These are phyloP conservation scores for Grus americana DNA, from an alignment of 2,113 vertebrate genomes.

Conservation along the genomic window DNA sequence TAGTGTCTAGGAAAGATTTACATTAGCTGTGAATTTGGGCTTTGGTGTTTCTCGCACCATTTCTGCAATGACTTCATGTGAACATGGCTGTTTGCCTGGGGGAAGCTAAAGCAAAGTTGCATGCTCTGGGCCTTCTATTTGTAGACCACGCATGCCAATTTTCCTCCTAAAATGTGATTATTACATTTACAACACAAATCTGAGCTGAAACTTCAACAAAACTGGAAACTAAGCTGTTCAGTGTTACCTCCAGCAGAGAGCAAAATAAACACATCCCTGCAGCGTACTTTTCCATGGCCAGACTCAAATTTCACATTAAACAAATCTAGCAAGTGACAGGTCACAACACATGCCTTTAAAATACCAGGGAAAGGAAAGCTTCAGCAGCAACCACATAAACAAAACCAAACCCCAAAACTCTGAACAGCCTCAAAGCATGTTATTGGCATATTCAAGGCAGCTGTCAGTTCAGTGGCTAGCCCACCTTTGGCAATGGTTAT, in stretches of 20 bases:
- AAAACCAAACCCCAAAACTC: neutral
- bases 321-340: constrained; percentile 6
- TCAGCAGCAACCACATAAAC: neutral
- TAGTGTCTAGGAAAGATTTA: neutral
- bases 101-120: neutral
- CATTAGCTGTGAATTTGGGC: neutral
- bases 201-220: neutral
- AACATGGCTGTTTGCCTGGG: neutral
- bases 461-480: neutral
- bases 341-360: neutral
- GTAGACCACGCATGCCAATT: neutral
- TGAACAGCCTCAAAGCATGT: neutral
- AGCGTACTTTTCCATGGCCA: neutral
- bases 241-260: constrained; percentile 15
- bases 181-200: neutral
- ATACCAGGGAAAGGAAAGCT: constrained; percentile 12
- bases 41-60: neutral
- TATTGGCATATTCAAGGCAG: neutral
- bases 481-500: neutral
- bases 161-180: neutral
- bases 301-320: constrained; percentile 25
- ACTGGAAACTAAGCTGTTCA: neutral
- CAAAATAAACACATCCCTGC: constrained; percentile 28
- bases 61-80: neutral
- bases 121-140: neutral